Evolutionary conservation across 64 coral and sea anemone genomes (phyloP).

Genomic region (Astreopora myriophthalma): DNA sequence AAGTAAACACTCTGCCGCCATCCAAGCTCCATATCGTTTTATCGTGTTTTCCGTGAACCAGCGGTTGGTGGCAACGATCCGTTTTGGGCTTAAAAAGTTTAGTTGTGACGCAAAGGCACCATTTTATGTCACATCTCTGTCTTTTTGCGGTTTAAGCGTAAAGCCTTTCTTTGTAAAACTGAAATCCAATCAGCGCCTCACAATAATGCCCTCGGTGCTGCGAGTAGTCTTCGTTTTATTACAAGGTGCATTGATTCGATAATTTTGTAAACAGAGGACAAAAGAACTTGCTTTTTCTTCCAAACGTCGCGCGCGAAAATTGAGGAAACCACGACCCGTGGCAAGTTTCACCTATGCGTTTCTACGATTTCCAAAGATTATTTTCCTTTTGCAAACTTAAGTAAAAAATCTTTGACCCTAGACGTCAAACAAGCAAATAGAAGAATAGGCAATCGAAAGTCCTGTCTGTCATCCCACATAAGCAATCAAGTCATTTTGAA

Average conservation of each 20-base stretch:
- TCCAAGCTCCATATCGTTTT: not conserved
- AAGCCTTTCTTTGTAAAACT: conserved; percentile 25
- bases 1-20: conserved; percentile 44
- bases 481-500: not conserved
- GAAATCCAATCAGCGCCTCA: conserved; percentile 1
- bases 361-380: conserved; percentile 25
- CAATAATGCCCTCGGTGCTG: not conserved
- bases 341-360: not conserved
- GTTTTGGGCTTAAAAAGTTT: not conserved
- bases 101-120: not conserved
- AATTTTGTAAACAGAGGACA: not conserved
- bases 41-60: not conserved
- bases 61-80: not conserved
- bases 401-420: conserved; percentile 1
- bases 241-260: not conserved
- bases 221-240: not conserved
- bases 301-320: no score
- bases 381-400: conserved; percentile 16
- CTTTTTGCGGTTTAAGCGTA: conserved; percentile 20
- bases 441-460: not conserved
- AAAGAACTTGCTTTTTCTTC: not conserved
- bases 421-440: not conserved
- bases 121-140: conserved; percentile 15
- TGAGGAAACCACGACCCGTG: no score
- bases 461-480: conserved; percentile 20